Evolutionary conservation across 37 sponge, comb jelly and placozoan species (phyloP), one percentile per base, ranked within the genome.

Genomic region (Aplysina aerophoba): DNA sequence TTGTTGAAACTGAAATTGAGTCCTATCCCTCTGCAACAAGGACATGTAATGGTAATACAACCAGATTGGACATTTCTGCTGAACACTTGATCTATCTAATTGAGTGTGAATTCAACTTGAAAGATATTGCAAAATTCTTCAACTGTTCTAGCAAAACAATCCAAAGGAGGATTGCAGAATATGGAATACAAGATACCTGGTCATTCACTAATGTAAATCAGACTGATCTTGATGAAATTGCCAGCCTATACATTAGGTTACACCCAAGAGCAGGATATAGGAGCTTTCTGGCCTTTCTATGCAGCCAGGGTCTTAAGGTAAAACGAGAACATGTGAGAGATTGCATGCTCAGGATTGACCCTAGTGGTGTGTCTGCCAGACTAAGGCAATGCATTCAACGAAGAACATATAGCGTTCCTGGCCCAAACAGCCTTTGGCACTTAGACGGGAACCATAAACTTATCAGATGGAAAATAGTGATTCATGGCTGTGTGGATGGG

Each of bases 401-500:
- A 12, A 30, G 80, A 5, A 11, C 25, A 34, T 86, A 87, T 50
- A 39, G 25, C 38, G 87, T 87, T 13, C 35, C 30, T 36, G 54
- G 68, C 40, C 87, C 87, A 33, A 78, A 83, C 27, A 80, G 80
- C 17, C 55, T 87, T 30, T 87, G 87, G 82, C 87, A 87, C 55
- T 83, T 87, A n/a, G 82, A 87, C 57, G 85, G 85, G 33, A 27
- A 85, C 30, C 85, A 85, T 50, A 85, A 81, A 27, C 80, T 85
- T 31, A 77, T 87, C 38, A 88, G 90, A 37, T 90, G 90, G 90
- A 81, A 83, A 67, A 30, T 87, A 28, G 90, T 90, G 53, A 54
- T 86, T 22, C 90, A 90, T 82, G 90, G 83, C 24, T 81, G 72
- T 31, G 71, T 85, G 17, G 90, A 89, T 89, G 90, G 90, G 34